Evolutionary conservation across 2,888 invertebrate species (phyloP), one percentile per base, ranked within the genome.

Genomic region (Drosophila nigricruria): DNA sequence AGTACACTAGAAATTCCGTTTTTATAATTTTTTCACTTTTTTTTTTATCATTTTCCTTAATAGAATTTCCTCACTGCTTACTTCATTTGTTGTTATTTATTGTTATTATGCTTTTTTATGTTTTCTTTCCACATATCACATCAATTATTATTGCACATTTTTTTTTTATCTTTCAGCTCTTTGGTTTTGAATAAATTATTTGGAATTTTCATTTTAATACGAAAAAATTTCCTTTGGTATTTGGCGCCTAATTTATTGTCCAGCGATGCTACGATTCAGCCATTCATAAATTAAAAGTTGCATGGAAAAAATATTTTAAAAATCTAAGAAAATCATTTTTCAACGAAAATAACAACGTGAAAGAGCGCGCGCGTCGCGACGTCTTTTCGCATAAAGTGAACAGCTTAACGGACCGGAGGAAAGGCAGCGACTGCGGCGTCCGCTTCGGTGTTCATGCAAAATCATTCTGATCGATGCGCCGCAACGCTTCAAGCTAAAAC

Each of bases 201-300:
- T 67, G 69, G 64, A 73, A 74, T 88, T 83, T 73, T 54, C 27
- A 63, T 70, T 71, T 74, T 30, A 47, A 70, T 56, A 43, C 30
- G 76, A 84, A 73, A 69, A 68, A 85, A 85, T 20, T 82, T 59
- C 64, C 59, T 66, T 65, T 66, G 82, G 82, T 73, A 82, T 84
- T 82, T 73, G 52, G 47, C 60, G 59, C 52, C 59, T 85, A 88
- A 84, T 88, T 88, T 84, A 84, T 84, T 70, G 70, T 73, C 43
- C 50, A 70, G 73, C 63, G 50, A 69, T 54, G 45, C 65, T 61
- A 58, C 73, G 66, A 70, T 71, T 79, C 80, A 74, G 62, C 43
- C 73, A 76, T 69, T 77, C 82, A 88, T 84, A 88, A 84, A 84
- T 84, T 84, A 85, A 70, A 72, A 78, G 79, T 84, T 84, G 71